Evolutionary conservation across 1,140 invertebrate species (phyloP), one percentile per base, ranked within the genome.

Genomic region (Zaprionus kolodkinae): DNA sequence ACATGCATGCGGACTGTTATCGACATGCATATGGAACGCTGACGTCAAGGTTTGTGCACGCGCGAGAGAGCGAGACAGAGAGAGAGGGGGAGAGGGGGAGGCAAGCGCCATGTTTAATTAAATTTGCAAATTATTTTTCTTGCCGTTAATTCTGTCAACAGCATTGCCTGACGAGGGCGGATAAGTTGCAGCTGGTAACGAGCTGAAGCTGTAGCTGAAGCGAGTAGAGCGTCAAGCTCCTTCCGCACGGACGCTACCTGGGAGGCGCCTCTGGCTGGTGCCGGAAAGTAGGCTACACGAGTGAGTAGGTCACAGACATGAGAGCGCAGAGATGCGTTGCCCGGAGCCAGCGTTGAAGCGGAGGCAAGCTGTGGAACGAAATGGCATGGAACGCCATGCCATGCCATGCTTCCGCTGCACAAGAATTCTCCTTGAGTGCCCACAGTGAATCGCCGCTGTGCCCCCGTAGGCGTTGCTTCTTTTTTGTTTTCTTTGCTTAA

Each of bases 101-200:
- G 40, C 40, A 43, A 43, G 40, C 55, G 68, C 54, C 59, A 63
- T 72, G 61, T 77, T 89, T 88, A 87, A 87, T 87, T 88, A 84
- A 87, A 87, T 76, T 84, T 80, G 50, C 78, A 75, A 87, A 88
- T 71, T 72, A 87, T 88, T 88, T 87, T 80, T 74, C 80, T 67
- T 84, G 80, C 80, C 78, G 85, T 87, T 87, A 87, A 87, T 88
- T 88, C 81, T 88, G 84, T 83, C 79, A 84, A 72, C 84, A 66
- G 68, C 76, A 67, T 52, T 45, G 65, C 48, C 36, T 43, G 54
- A 40, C 30, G 50, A 60, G 45, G 70, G 78, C 50, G 63, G 45
- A 69, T 56, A 55, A 69, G 30, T 69, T 68, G 65, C 57, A 57
- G 40, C 52, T 57, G 64, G 61, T 35, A 63, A 45, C 40, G 40